Evolutionary conservation across 2,797 vertebrate species (phyloP).

Genomic region (Enteromius mattozi): DNA sequence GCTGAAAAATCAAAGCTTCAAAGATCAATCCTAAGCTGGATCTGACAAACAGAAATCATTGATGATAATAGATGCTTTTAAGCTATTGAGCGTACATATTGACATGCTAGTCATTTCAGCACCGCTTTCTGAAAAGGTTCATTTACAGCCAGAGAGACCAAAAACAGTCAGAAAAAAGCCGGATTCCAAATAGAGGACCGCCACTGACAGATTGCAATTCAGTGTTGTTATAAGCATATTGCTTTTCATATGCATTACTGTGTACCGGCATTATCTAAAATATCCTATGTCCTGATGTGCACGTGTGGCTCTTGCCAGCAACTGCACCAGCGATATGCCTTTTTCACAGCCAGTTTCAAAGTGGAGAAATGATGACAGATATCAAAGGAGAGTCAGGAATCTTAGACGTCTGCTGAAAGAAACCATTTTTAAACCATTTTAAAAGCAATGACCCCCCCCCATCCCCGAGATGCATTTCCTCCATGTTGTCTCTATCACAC

Average conservation of each 20-base stretch:
- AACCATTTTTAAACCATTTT: conserved; percentile 42
- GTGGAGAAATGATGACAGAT: conserved; percentile 44
- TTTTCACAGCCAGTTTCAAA: conserved; percentile 41
- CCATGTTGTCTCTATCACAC: conserved; percentile 38
- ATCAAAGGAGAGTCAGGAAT: conserved; percentile 28
- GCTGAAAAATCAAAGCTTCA: conserved; percentile 31
- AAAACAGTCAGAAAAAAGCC: conserved; percentile 38
- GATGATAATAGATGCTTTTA: conserved; percentile 56
- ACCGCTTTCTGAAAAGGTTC: conserved; percentile 31
- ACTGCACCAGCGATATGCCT: conserved; percentile 14
- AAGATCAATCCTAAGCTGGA: conserved; percentile 49
- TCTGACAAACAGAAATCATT: conserved; percentile 59
- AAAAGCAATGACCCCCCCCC: conserved; percentile 43
- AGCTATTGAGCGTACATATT: conserved; percentile 53
- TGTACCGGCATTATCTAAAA: conserved; percentile 23
- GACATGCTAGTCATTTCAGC: conserved; percentile 43
- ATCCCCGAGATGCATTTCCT: conserved; percentile 42
- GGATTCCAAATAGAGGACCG: not conserved
- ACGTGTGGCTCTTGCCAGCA: not conserved
- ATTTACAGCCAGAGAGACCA: conserved; percentile 40
- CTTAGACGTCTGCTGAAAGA: conserved; percentile 13
- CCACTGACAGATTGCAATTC: conserved; percentile 10
- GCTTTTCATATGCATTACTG: conserved; percentile 20
- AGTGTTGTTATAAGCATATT: not conserved
- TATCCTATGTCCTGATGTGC: not conserved